phyloP scores from a whole-genome alignment of 2,797 vertebrate genomes.

The Thamnophis elegans region DNA sequence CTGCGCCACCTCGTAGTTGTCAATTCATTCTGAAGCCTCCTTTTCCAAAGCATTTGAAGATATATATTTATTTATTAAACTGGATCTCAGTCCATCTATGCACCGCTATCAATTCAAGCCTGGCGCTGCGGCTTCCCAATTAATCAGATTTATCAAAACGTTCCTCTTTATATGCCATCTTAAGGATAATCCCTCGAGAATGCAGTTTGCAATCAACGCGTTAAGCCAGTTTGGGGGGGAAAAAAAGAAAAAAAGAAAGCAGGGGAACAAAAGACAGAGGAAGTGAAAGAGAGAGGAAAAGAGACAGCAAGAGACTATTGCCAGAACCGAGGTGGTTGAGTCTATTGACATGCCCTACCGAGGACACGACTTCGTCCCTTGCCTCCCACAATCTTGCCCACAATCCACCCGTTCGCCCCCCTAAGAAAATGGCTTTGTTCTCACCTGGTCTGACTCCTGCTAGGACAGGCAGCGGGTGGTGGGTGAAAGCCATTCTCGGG shows the following conservation, averaged over 20 bases:
- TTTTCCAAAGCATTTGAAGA: background rate
- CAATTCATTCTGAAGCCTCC: background rate
- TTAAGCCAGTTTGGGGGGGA: background rate
- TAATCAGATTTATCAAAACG: background rate
- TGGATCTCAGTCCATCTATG: background rate
- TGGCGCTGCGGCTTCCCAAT: background rate
- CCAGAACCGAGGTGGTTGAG: conserved; percentile 21
- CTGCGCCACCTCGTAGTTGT: too few relatives aligned
- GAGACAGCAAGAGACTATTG: conserved; percentile 6
- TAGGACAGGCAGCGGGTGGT: conserved; percentile 97
- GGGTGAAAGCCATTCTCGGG: conserved; percentile 96
- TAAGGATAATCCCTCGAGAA: background rate
- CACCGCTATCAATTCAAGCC: background rate
- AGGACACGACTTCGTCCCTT: conserved; percentile 17
- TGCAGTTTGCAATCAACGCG: background rate
- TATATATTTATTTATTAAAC: background rate
- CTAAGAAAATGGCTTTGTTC: conserved; percentile 60
- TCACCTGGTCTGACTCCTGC: conserved; percentile 98
- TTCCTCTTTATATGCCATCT: background rate
- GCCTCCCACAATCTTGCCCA: conserved; percentile 17
- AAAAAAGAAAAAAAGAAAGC: background rate
- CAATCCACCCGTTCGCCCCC: conserved; percentile 32
- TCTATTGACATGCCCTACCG: conserved; percentile 11
- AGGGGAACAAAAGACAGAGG: background rate
- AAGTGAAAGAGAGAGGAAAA: background rate